Percentiles rank a stretch among this genome's conserved stretches.
Conservation (phyloP, 2,113 vertebrate genomes). For the Rhinoderma darwinii region DNA sequence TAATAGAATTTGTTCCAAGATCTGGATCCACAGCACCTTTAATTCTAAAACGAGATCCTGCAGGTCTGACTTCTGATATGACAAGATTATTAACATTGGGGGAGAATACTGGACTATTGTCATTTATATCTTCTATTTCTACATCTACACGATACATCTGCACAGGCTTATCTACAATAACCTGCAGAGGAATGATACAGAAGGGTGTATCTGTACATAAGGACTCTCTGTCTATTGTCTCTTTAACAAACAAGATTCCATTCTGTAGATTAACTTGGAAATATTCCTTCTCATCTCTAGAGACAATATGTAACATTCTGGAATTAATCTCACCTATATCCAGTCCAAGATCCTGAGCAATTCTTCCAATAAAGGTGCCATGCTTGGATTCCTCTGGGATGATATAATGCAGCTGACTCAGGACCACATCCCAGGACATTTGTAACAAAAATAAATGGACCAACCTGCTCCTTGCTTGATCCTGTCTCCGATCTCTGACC, state of each 20-base stretch:
- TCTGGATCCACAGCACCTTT: conserved; percentile 75
- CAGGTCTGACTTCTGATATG: conserved; percentile 69
- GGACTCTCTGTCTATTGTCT: conserved; percentile 73
- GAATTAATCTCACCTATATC: conserved; percentile 69
- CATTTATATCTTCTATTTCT: conserved; percentile 26
- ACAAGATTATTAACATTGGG: not conserved
- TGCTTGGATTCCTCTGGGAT: conserved; percentile 71
- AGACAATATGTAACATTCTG: conserved; percentile 75
- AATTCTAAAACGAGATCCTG: conserved; percentile 73
- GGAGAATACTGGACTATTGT: not conserved
- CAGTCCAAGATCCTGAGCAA: conserved; percentile 72
- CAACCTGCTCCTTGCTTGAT: not conserved
- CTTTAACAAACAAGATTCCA: conserved; percentile 71
- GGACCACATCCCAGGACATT: conserved; percentile 38
- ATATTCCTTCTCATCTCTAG: conserved; percentile 70
- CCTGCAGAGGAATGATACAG: conserved; percentile 74
- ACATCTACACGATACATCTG: conserved; percentile 26
- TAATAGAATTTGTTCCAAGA: conserved; percentile 66
- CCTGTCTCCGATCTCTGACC: conserved; percentile 2
- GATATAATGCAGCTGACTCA: conserved; percentile 70
- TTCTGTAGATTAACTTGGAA: conserved; percentile 72
- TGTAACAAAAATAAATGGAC: conserved; percentile 33
- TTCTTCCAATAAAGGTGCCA: conserved; percentile 70
- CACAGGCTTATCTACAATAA: conserved; percentile 72
- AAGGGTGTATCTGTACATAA: conserved; percentile 68